A percentile compares a stretch with the other conserved stretches of the same genome.
These are phyloP conservation scores for Eurystomus gularis DNA, from an alignment of 2,113 vertebrate genomes.

Conservation along the genomic window DNA sequence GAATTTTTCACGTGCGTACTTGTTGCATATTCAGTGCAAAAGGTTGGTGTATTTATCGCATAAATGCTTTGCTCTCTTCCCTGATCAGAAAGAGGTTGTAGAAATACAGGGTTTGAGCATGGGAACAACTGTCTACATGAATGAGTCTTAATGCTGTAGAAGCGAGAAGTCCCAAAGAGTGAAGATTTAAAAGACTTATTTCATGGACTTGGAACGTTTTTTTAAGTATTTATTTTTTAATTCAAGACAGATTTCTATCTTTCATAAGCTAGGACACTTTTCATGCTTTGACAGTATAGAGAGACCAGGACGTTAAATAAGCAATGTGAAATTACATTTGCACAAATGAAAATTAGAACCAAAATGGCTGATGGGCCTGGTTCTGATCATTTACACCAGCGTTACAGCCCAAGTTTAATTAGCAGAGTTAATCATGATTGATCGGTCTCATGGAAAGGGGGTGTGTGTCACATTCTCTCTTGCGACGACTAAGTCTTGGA, in stretches of 20 bases:
- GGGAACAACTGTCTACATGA: not conserved
- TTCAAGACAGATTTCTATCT: not conserved
- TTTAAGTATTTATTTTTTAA: not conserved
- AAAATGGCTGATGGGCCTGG: not conserved
- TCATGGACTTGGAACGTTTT: not conserved
- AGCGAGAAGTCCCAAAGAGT: not conserved
- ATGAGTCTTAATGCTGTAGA: not conserved
- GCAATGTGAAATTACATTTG: not conserved
- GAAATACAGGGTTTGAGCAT: not conserved
- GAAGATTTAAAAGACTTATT: not conserved
- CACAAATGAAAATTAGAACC: not conserved
- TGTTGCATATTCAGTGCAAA: not conserved
- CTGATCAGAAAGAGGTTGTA: not conserved
- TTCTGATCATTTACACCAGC: not conserved
- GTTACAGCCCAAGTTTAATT: conserved; percentile 14
- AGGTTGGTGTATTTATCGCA: not conserved
- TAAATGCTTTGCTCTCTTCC: not conserved
- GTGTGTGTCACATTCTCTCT: not conserved
- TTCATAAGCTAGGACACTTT: not conserved
- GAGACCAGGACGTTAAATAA: not conserved
- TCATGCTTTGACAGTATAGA: not conserved
- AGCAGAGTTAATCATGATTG: conserved; percentile 41
- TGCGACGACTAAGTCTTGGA: not conserved
- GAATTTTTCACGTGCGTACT: not conserved
- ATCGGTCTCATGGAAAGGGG: not conserved